phyloP scores from a whole-genome alignment of 2,113 vertebrate species.

The Planiliza haematocheilus region DNA sequence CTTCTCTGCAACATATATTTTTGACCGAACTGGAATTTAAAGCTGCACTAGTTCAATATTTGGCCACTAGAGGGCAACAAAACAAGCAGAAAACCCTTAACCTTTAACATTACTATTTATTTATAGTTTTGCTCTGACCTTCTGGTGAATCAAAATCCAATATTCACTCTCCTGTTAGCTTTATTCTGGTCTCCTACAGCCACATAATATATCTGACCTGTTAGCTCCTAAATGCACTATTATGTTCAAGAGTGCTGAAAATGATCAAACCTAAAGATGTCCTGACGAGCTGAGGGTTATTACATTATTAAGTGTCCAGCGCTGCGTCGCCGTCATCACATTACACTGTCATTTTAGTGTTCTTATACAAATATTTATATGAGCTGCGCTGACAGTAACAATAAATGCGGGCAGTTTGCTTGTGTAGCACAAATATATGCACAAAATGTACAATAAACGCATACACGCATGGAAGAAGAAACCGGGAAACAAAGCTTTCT shows the following conservation, averaged over 20 bases:
- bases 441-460: conserved; percentile 23
- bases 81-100: neutral
- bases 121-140: neutral
- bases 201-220: neutral
- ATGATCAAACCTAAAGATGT: neutral
- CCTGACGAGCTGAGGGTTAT: neutral
- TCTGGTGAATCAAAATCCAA: neutral
- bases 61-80: neutral
- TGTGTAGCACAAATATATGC: conserved; percentile 4
- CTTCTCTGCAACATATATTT: neutral
- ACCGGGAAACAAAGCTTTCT: conserved; percentile 60
- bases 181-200: accelerated
- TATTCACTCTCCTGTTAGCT: neutral
- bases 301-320: neutral
- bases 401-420: conserved; percentile 2
- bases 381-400: conserved; percentile 12
- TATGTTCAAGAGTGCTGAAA: conserved; percentile 3
- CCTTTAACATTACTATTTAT: neutral
- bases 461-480: conserved; percentile 12
- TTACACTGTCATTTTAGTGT: conserved; percentile 4
- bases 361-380: conserved; percentile 5
- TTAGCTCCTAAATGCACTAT: neutral
- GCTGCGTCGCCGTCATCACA: neutral
- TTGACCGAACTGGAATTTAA: neutral
- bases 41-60: neutral